Percentiles rank a stretch among this genome's conserved stretches.
Conservation (phyloP, 2,797 vertebrate genomes). For the Streptopelia turtur region DNA sequence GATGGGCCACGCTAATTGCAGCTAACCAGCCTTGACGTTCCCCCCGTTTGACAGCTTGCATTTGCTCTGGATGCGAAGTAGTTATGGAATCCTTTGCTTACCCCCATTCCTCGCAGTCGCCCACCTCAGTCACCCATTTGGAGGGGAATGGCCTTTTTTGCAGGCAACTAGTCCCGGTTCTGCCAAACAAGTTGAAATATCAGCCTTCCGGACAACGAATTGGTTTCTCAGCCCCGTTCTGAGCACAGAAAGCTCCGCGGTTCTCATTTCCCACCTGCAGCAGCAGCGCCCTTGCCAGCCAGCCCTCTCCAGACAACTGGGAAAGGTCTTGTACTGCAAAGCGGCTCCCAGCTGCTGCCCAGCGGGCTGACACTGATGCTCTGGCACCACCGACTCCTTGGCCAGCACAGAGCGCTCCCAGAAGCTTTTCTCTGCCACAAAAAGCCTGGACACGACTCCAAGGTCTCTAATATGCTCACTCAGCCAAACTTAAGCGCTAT, state of each 20-base stretch:
- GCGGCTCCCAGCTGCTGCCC: neutral
- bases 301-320: neutral
- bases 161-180: neutral
- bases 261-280: neutral
- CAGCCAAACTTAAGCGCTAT: neutral
- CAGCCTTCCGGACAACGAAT: neutral
- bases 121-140: fast-evolving
- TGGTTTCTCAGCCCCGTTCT: neutral
- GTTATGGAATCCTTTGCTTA: neutral
- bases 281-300: neutral
- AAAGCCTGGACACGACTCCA: neutral
- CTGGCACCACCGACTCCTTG: neutral
- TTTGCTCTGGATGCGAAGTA: neutral
- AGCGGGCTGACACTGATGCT: neutral
- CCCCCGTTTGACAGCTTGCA: neutral
- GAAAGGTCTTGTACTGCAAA: neutral
- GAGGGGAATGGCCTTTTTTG: neutral
- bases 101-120: neutral
- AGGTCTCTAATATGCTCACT: neutral
- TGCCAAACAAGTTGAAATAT: neutral
- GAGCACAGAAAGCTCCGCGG: neutral
- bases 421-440: neutral
- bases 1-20: neutral
- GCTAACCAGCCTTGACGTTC: neutral
- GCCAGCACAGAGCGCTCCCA: neutral